These are phyloP conservation scores for Amblyornis subalaris DNA, from an alignment of 2,113 vertebrate species.

Conservation along the genomic window DNA sequence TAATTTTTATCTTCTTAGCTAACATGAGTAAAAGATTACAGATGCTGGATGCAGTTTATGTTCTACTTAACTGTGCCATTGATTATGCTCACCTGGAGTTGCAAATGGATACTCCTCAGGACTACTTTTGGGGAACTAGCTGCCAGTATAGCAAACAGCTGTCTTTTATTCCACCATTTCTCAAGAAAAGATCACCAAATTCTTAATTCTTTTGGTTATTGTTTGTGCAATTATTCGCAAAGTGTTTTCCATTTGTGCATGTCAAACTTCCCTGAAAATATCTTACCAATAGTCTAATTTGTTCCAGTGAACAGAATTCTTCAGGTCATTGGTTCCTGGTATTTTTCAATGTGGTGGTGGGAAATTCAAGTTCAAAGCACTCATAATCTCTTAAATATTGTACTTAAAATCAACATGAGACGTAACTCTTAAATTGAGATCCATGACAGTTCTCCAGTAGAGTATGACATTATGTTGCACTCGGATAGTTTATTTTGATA, in stretches of 20 bases:
- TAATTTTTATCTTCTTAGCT: background rate
- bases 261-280: background rate
- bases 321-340: background rate
- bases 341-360: background rate
- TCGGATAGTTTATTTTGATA: background rate
- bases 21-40: background rate
- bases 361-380: background rate
- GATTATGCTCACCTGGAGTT: background rate
- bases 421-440: background rate
- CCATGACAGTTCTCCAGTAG: background rate
- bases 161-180: background rate
- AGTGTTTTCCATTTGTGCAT: background rate
- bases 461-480: background rate
- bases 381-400: background rate
- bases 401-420: background rate
- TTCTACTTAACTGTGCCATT: background rate
- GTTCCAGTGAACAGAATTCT: background rate
- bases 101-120: background rate
- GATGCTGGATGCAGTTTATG: background rate
- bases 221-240: background rate
- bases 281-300: background rate
- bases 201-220: background rate
- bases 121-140: background rate
- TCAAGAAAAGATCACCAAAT: background rate
- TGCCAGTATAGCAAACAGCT: background rate